Evolutionary conservation across 2,888 invertebrate genomes (phyloP).

Genomic region (Horisme vitalbata): DNA sequence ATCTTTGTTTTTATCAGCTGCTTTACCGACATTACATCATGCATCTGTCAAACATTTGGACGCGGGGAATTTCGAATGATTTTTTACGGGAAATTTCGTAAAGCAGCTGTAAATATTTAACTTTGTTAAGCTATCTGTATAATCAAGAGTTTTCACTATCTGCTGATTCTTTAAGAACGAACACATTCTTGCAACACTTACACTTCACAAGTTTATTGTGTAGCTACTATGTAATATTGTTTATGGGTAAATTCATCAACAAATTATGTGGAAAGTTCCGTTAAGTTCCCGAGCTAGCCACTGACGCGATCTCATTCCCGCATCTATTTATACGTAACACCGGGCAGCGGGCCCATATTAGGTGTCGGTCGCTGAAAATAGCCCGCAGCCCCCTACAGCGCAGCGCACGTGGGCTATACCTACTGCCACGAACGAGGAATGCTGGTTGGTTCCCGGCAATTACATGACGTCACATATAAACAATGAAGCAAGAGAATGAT

Average conservation of each 20-base stretch:
- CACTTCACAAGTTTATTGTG: no score
- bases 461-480: slow-evolving; percentile 33
- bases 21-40: slow-evolving; percentile 63
- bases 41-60: slow-evolving; percentile 11
- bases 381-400: slow-evolving; percentile 57
- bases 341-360: slow-evolving; percentile 79
- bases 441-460: slow-evolving; percentile 13
- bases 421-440: slow-evolving; percentile 13
- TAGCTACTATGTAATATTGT: no score
- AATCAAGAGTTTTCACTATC: no score
- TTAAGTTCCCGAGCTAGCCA: slow-evolving; percentile 22
- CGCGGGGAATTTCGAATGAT: slow-evolving; percentile 51
- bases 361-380: slow-evolving; percentile 75
- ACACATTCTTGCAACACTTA: no score
- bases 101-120: no score
- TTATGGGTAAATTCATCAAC: background rate
- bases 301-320: slow-evolving; percentile 50
- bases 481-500: slow-evolving; percentile 25
- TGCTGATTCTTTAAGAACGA: no score
- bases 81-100: no score
- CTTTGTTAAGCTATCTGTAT: no score
- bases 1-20: slow-evolving; percentile 67
- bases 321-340: slow-evolving; percentile 72
- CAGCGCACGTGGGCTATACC: slow-evolving; percentile 21
- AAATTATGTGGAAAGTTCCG: slow-evolving; percentile 20